Conservation (phyloP, 2,888 invertebrate species). For the Arrhopalites spinosus region DNA sequence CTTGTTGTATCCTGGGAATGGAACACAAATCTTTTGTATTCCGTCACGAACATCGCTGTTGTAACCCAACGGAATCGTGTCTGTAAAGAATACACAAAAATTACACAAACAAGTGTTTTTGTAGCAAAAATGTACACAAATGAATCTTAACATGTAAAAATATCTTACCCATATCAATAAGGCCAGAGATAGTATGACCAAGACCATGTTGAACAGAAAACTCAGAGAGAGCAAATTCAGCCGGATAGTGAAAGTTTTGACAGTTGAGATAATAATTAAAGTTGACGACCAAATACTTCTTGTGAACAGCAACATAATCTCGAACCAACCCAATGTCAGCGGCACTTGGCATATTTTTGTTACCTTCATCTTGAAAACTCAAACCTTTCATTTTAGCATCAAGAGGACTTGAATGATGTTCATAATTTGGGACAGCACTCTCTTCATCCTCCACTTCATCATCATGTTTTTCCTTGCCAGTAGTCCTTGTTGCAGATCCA, state of each 20-base stretch:
- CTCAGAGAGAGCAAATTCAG: constrained; percentile 33
- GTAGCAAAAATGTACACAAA: no score
- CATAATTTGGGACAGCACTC: no score
- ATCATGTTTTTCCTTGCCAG: background rate
- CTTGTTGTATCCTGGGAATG: constrained; percentile 18
- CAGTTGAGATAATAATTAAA: constrained; percentile 4
- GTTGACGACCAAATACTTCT: constrained; percentile 32
- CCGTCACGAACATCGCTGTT: background rate
- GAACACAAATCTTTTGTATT: background rate
- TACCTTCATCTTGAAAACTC: background rate
- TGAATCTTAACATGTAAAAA: background rate
- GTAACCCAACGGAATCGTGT: constrained; percentile 14
- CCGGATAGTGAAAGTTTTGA: constrained; percentile 15
- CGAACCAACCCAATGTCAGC: background rate
- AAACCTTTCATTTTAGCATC: background rate
- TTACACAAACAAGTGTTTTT: background rate
- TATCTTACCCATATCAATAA: constrained; percentile 30
- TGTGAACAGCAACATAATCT: constrained; percentile 25
- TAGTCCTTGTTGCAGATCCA: background rate
- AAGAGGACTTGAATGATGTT: no score
- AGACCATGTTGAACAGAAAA: constrained; percentile 35
- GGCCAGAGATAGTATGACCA: constrained; percentile 14
- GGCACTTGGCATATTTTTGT: background rate
- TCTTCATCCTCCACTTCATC: background rate
- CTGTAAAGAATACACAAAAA: constrained; percentile 8